Conservation (phyloP, 2,113 vertebrate genomes). For the Apistogramma diplotaenia region DNA sequence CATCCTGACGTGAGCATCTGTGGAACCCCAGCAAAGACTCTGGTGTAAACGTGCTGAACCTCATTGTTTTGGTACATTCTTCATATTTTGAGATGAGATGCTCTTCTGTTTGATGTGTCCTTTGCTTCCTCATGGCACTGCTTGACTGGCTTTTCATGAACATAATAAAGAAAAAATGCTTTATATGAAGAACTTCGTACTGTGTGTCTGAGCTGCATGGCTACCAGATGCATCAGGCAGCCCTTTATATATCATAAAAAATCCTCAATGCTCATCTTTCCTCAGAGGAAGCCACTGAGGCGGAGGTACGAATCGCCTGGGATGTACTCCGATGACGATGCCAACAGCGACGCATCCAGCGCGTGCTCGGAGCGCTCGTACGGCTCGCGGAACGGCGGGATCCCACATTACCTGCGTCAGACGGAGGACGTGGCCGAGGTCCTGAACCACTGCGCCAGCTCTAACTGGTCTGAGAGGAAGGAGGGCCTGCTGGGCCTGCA, state of each 20-base stretch:
- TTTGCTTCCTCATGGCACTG: slow-evolving; percentile 4
- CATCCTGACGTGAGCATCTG: not conserved
- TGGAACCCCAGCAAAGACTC: not conserved
- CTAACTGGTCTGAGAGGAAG: slow-evolving; percentile 98
- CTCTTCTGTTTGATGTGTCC: not conserved
- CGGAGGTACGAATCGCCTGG: slow-evolving; percentile 93
- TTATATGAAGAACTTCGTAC: not conserved
- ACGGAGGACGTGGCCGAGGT: slow-evolving; percentile 97
- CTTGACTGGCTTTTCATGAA: slow-evolving; percentile 33
- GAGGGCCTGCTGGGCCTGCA: slow-evolving; percentile 95
- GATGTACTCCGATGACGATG: slow-evolving; percentile 96
- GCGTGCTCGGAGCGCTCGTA: slow-evolving; percentile 97
- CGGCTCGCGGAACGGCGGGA: slow-evolving; percentile 89
- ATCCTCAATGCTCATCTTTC: not conserved
- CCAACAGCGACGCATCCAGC: slow-evolving; percentile 95
- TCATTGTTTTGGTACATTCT: not conserved
- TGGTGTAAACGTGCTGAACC: not conserved
- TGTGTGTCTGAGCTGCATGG: slow-evolving; percentile 7
- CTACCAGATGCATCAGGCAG: slow-evolving; percentile 1
- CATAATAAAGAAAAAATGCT: not conserved
- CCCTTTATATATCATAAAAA: not conserved
- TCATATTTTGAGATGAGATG: not conserved
- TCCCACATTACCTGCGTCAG: slow-evolving; percentile 94
- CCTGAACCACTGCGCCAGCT: slow-evolving; percentile 97
- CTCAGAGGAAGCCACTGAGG: slow-evolving; percentile 90